Evolutionary conservation across 2,888 invertebrate species (phyloP).

Genomic region (Zeuzera pyrina): DNA sequence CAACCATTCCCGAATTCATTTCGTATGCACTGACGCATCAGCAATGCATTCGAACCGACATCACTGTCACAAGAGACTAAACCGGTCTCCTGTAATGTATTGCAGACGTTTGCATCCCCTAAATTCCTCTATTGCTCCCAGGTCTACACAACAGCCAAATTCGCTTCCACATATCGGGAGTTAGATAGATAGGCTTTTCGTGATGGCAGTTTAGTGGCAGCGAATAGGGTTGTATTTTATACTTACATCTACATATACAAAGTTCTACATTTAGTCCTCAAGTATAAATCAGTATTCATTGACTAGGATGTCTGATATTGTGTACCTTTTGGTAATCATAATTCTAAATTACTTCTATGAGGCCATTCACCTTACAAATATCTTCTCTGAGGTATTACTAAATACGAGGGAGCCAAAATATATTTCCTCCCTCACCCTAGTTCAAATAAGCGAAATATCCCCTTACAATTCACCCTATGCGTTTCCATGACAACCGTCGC

Average conservation of each 20-base stretch:
- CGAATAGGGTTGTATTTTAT: too few relatives aligned
- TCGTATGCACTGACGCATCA: constrained; percentile 38
- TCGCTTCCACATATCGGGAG: constrained; percentile 26
- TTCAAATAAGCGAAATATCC: constrained; percentile 46
- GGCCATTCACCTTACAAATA: constrained; percentile 66
- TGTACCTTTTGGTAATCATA: constrained; percentile 19
- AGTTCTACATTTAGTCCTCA: too few relatives aligned
- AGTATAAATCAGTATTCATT: too few relatives aligned
- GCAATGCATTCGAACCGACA: constrained; percentile 36
- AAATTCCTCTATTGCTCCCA: constrained; percentile 24
- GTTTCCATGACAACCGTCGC: constrained; percentile 44
- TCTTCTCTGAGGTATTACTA: constrained; percentile 50
- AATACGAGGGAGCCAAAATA: constrained; percentile 57
- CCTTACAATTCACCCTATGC: constrained; percentile 43
- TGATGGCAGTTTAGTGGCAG: too few relatives aligned
- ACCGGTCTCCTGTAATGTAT: constrained; percentile 34
- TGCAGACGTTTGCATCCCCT: constrained; percentile 34
- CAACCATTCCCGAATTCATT: constrained; percentile 34
- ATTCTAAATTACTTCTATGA: constrained; percentile 21
- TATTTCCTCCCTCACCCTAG: constrained; percentile 61
- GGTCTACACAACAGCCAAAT: constrained; percentile 13
- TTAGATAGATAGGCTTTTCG: constrained; percentile 29
- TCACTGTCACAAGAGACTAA: constrained; percentile 28
- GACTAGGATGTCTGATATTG: too few relatives aligned
- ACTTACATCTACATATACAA: too few relatives aligned